Evolutionary conservation across 2,888 invertebrate genomes (phyloP).

Genomic region (Hypselothyrea guttata): DNA sequence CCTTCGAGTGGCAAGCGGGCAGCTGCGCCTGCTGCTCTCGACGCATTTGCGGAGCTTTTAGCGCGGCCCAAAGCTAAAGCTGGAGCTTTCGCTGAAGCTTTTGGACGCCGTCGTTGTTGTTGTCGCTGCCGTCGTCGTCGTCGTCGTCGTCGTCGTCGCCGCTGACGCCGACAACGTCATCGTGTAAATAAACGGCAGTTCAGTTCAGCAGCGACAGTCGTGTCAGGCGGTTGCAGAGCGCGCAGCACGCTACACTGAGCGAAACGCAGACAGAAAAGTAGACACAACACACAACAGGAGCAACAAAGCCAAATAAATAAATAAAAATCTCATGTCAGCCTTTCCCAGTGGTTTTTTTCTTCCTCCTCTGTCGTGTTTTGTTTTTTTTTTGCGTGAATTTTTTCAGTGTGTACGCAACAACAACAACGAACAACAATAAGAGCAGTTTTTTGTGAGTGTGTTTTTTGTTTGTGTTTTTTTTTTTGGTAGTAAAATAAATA

Average conservation of each 20-base stretch:
- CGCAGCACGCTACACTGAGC: constrained; percentile 29
- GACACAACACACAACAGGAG: constrained; percentile 42
- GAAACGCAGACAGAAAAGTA: constrained; percentile 32
- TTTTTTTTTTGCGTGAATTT: no score
- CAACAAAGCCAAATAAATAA: constrained; percentile 24
- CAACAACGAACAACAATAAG: neutral
- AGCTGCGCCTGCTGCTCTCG: constrained; percentile 10
- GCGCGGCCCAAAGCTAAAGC: constrained; percentile 12
- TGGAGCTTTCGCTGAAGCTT: constrained; percentile 37
- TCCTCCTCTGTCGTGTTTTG: no score
- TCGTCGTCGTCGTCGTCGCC: constrained; percentile 1
- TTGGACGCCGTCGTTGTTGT: neutral
- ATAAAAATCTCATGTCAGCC: constrained; percentile 12
- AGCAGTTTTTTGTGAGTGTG: no score
- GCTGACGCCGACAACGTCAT: constrained; percentile 42
- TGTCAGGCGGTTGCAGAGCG: constrained; percentile 65
- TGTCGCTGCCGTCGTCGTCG: neutral
- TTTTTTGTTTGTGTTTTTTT: no score
- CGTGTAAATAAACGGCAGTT: constrained; percentile 61
- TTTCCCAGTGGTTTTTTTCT: neutral
- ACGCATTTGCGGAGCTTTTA: constrained; percentile 58
- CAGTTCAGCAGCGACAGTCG: constrained; percentile 76
- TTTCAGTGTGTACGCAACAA: neutral
- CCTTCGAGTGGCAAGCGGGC: neutral
- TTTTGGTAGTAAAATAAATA: no score